Evolutionary conservation across 1,140 invertebrate genomes (phyloP).

Genomic region (Trinorchestia longiramus): DNA sequence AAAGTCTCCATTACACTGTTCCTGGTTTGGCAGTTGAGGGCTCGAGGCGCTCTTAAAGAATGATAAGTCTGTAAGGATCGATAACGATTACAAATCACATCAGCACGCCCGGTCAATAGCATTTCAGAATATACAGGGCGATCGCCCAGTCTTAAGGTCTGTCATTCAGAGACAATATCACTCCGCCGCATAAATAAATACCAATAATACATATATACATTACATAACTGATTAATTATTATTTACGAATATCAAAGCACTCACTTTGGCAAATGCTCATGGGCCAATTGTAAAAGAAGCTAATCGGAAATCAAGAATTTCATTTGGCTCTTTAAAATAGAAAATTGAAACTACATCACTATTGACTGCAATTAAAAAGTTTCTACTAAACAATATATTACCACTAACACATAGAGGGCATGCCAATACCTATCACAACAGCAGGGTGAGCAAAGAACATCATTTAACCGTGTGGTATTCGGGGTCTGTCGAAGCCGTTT

Average conservation of each 20-base stretch:
- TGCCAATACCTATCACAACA: neutral
- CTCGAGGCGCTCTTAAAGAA: neutral
- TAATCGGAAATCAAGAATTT: neutral
- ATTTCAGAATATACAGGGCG: neutral
- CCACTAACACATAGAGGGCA: neutral
- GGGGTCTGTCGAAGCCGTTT: no score
- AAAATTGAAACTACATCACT: neutral
- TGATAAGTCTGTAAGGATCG: neutral
- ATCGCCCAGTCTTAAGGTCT: neutral
- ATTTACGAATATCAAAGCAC: neutral
- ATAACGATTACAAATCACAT: neutral
- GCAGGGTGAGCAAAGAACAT: neutral
- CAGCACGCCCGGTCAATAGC: neutral
- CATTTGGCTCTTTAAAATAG: neutral
- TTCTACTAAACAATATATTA: neutral
- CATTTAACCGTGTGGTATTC: neutral
- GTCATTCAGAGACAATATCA: neutral
- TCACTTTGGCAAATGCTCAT: neutral
- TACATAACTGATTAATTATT: neutral
- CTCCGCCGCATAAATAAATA: neutral
- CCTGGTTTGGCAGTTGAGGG: neutral
- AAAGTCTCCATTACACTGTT: neutral
- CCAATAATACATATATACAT: neutral
- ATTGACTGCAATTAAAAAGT: neutral
- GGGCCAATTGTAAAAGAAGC: neutral